Base-by-base conservation (phyloP, 1,140 invertebrate genomes). In the Ceratina japonica region DNA sequence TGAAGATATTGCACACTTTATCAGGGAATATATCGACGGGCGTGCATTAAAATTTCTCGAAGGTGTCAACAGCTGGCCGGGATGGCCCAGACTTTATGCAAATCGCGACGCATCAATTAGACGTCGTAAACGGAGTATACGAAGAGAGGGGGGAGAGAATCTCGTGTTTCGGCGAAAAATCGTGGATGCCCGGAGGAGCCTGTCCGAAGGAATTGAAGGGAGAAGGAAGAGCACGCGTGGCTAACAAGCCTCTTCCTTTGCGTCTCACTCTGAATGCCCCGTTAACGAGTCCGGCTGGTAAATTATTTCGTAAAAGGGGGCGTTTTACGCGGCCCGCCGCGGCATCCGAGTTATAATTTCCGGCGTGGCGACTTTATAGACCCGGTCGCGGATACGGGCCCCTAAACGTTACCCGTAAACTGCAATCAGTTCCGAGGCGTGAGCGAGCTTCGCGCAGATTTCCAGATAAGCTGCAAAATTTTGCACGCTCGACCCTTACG, bases 291-390 rank as follows among this genome's bases (percentile, higher is more conserved):
- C 80, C 73, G 78, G 73, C 61, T 78, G 77, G 79, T 84, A 86
- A 87, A 87, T 88, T 87, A 88, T 87, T 88, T 88, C 59, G 69
- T 73, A 82, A 81, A 86, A 84, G 71, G 75, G 72, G 68, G 49
- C 84, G 59, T 84, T 86, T 86, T 86, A 81, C 81, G 72, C 59
- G 84, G 70, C 59, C 62, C 69, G 64, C 73, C 61, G 80, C 81
- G 80, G 70, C 68, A 74, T 79, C 75, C 85, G 72, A 86, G 81
- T 86, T 84, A 82, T 86, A 83, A 86, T 86, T 86, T 86, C 85
- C 85, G 77, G 58, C 54, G 75, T 81, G 83, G 76, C 69, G 83
- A 83, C 73, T 87, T 87, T 82, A 87, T 84, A 80, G 82, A 84
- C 59, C 82, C 71, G 76, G 78, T 85, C 78, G 70, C 56, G 61